Base-by-base conservation (phyloP, 2,888 invertebrate species). In the Lithophane socia region DNA sequence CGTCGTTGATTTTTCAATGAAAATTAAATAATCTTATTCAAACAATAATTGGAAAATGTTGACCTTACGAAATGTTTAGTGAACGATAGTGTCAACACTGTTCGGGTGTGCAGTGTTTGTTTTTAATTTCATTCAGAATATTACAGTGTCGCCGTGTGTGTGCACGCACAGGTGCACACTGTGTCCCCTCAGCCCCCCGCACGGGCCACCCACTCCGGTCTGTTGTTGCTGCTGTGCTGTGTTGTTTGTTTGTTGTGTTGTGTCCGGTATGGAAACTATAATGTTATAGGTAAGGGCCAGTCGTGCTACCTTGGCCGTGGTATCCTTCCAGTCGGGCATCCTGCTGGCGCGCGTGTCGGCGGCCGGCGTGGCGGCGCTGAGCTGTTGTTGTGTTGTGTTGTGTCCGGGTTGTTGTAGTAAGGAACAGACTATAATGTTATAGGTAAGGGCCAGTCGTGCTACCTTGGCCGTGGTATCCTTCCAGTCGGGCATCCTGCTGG, bases 291-390 rank as follows among this genome's bases (percentile, higher is more conserved):
- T n/a, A n/a, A n/a, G n/a, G n/a, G 10, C 10, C 10, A 56, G n/a
- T 4, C n/a, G 56, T n/a, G n/a, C 4, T 16, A 68, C 81, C 84
- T 79, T 79, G 21, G 84, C 80, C 5, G 94, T 93, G 68, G 92
- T 99, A 97, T 99, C 99, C 98, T 88, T 97, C 97, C 87, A 98
- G 97, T 83, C 98, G 97, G 78, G 99, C 98, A 91, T 76, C 47
- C 75, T 86, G 75, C 97, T 97, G 9, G 97, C 96, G 94, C 99
- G 98, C 93, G 88, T 98, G 75, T 97, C 97, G 82, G 98, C 97
- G 2, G 44, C 9, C 9, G 99, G 98, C 79, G 99, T 98, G 85
- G 98, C 98, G 97, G 94, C 88, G 92, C 98, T 98, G 73, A 99
- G 97, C 74, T 97, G 97, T 87, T 98, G 98, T 4, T 98, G 98